Conservation (phyloP, 2,797 vertebrate species). For the Eleutherodactylus coqui region DNA sequence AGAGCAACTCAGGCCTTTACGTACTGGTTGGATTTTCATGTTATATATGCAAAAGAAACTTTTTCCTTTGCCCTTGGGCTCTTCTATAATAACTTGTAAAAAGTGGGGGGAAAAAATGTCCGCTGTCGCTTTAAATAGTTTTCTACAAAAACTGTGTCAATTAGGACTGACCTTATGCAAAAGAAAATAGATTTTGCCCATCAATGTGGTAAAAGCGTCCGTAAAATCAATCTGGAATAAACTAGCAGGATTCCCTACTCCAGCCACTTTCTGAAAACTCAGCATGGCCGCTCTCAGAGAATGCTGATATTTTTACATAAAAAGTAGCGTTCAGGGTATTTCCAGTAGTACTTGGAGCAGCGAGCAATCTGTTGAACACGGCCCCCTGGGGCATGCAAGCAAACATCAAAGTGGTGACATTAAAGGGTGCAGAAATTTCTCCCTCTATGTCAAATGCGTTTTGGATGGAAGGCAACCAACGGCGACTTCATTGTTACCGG, state of each 20-base stretch:
- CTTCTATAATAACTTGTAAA: not conserved
- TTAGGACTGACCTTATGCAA: not conserved
- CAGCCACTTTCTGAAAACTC: not conserved
- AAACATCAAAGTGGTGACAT: constrained; percentile 41
- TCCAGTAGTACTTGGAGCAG: constrained; percentile 8
- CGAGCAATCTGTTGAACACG: constrained; percentile 30
- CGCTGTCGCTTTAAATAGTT: not conserved
- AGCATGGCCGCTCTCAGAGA: not conserved
- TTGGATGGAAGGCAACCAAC: constrained; percentile 27
- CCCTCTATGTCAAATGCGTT: not conserved
- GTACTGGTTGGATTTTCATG: too few species aligned
- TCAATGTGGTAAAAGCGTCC: not conserved
- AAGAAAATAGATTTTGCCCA: not conserved
- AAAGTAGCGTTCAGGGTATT: not conserved
- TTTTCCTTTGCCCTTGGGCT: too few species aligned
- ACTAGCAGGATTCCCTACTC: constrained; percentile 3
- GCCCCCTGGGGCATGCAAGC: constrained; percentile 19
- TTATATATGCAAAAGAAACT: too few species aligned
- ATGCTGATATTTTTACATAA: constrained; percentile 22
- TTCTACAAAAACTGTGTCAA: not conserved
- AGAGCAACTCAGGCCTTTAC: too few species aligned
- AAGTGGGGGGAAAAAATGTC: not conserved
- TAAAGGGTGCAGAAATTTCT: constrained; percentile 12
- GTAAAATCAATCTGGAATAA: not conserved
- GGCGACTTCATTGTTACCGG: constrained; percentile 13